Percentiles rank a stretch among this genome's conserved stretches.
These are phyloP conservation scores for Agriotes lineatus DNA, from an alignment of 2,888 invertebrate species.

Conservation along the genomic window DNA sequence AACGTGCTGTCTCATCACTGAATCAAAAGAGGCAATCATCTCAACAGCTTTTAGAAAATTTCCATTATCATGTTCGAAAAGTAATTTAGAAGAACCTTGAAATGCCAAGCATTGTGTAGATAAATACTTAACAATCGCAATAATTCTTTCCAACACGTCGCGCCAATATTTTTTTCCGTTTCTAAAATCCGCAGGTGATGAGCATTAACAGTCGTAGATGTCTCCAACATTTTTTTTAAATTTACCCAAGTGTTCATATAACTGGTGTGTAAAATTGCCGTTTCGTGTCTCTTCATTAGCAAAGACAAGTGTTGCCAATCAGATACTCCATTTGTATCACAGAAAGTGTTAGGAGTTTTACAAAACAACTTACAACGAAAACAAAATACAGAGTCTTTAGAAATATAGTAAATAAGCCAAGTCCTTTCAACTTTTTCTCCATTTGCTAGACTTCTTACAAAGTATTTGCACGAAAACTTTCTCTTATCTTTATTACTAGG, in stretches of 20 bases:
- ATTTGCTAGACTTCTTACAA: constrained; percentile 35
- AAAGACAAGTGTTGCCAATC: constrained; percentile 45
- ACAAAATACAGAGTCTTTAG: constrained; percentile 47
- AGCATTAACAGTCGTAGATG: constrained; percentile 37
- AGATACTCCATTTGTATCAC: constrained; percentile 35
- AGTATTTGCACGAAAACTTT: too few species aligned
- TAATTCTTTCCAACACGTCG: constrained; percentile 11
- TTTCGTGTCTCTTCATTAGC: constrained; percentile 42
- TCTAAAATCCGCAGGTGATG: constrained; percentile 33
- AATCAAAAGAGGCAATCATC: constrained; percentile 36
- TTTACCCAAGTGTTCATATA: constrained; percentile 40
- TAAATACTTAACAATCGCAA: constrained; percentile 41
- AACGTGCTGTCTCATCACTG: constrained; percentile 13
- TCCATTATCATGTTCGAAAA: constrained; percentile 40
- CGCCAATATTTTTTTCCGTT: constrained; percentile 34
- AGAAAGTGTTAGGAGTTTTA: constrained; percentile 36
- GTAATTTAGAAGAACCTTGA: constrained; percentile 35
- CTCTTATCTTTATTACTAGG: too few species aligned
- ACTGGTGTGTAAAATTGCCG: constrained; percentile 34
- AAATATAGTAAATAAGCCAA: constrained; percentile 47
- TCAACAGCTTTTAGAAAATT: constrained; percentile 44
- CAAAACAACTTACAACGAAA: constrained; percentile 49
- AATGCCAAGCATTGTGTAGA: constrained; percentile 45
- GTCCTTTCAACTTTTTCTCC: constrained; percentile 41
- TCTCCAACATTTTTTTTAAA: constrained; percentile 35